Percentiles rank a stretch among this genome's conserved stretches.
phyloP scores from a whole-genome alignment of 2,888 invertebrate species.

The Didymodactylos carnosus region DNA sequence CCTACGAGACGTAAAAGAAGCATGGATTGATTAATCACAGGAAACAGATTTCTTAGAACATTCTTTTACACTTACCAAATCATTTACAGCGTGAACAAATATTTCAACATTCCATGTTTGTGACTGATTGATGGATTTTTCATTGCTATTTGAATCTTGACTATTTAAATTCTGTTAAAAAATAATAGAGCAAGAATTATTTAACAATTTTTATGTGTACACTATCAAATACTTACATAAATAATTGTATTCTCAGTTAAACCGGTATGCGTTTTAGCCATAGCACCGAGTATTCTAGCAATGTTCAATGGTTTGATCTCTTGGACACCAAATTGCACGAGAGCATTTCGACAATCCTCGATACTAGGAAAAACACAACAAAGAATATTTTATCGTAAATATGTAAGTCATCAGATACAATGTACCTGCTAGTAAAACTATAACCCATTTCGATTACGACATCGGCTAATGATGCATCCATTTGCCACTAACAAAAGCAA shows the following conservation, averaged over 20 bases:
- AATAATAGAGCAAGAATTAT: constrained; percentile 16
- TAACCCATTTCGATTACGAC: constrained; percentile 77
- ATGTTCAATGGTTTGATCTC: constrained; percentile 60
- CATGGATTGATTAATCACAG: not conserved
- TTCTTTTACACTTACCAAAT: constrained; percentile 44
- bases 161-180: not conserved
- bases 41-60: not conserved
- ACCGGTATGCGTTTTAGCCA: constrained; percentile 47
- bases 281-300: constrained; percentile 54
- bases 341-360: constrained; percentile 45
- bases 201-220: too few species aligned
- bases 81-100: constrained; percentile 73
- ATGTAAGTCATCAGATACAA: not conserved
- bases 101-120: constrained; percentile 76
- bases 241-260: constrained; percentile 41
- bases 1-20: constrained; percentile 18
- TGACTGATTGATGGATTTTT: constrained; percentile 24
- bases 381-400: not conserved
- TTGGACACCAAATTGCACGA: constrained; percentile 56
- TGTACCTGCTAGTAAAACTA: constrained; percentile 51
- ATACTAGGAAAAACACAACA: constrained; percentile 19
- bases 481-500: constrained; percentile 23
- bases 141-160: not conserved
- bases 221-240: not conserved
- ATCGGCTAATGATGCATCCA: constrained; percentile 45